phyloP scores from a whole-genome alignment of 2,113 vertebrate genomes.

The Asarcornis scutulata region DNA sequence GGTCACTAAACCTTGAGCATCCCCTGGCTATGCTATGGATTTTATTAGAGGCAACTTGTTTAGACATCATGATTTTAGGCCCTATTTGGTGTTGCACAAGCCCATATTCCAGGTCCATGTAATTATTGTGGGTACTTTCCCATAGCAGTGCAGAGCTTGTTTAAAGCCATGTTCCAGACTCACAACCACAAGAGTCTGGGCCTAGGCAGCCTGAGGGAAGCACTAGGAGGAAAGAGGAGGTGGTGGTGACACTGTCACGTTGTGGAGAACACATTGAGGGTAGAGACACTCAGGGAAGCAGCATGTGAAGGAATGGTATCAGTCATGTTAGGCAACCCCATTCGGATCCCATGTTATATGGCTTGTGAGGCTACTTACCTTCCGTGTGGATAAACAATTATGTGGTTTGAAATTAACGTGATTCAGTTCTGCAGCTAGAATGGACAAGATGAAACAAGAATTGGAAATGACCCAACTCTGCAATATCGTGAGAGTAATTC shows the following conservation, averaged over 20 bases:
- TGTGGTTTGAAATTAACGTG: background rate
- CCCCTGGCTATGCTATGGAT: background rate
- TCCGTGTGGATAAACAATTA: background rate
- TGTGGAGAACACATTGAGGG: background rate
- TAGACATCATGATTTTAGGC: background rate
- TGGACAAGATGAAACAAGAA: background rate
- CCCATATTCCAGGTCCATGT: background rate
- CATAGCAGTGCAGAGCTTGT: accelerated
- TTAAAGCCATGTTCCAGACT: background rate
- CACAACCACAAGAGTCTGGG: accelerated
- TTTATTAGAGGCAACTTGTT: background rate
- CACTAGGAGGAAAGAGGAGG: background rate
- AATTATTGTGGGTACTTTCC: background rate
- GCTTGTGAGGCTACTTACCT: background rate
- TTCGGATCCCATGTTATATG: background rate
- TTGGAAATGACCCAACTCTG: background rate
- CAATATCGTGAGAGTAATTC: background rate
- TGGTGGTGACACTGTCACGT: background rate
- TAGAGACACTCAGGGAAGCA: background rate
- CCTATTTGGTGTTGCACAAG: background rate
- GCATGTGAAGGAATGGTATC: background rate
- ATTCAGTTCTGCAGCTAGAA: background rate
- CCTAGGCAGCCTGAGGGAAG: background rate
- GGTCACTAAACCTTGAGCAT: background rate
- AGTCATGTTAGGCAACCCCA: accelerated